A percentile compares a stretch with the other conserved stretches of the same genome.
Evolutionary conservation across 2,888 invertebrate species (phyloP).

Genomic region (Galerucella pusilla): DNA sequence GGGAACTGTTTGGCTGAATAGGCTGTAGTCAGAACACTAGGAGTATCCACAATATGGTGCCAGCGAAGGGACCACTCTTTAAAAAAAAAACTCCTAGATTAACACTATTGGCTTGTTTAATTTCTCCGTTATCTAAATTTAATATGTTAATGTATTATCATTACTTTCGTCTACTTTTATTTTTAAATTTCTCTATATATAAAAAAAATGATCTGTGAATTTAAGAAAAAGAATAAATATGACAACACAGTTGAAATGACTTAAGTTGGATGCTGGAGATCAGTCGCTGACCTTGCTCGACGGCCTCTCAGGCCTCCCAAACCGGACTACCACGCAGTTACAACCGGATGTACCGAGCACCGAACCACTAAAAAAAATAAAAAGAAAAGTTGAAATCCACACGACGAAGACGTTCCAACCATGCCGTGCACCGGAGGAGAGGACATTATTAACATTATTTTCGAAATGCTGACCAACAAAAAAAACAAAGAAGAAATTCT

Average conservation of each 20-base stretch:
- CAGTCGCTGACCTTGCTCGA: slow-evolving; percentile 67
- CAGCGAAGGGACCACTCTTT: too few relatives aligned
- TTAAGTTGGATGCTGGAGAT: slow-evolving; percentile 57
- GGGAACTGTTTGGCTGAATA: too few relatives aligned
- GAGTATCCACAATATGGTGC: too few relatives aligned
- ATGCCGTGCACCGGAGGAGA: slow-evolving; percentile 16
- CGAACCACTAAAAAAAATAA: slow-evolving; percentile 53
- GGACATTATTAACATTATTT: slow-evolving; percentile 33
- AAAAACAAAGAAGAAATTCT: slow-evolving; percentile 21
- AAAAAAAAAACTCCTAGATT: too few relatives aligned
- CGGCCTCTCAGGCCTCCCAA: slow-evolving; percentile 54
- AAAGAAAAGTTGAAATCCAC: slow-evolving; percentile 31
- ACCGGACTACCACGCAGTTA: slow-evolving; percentile 54
- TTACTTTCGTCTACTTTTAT: too few relatives aligned
- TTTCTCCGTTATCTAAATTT: too few relatives aligned
- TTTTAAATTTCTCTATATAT: not conserved
- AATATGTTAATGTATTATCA: too few relatives aligned
- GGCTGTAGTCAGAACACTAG: too few relatives aligned
- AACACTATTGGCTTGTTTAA: too few relatives aligned
- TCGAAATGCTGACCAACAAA: slow-evolving; percentile 26
- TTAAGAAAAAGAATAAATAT: not conserved
- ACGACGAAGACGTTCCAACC: slow-evolving; percentile 29
- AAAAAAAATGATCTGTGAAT: not conserved
- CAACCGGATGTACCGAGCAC: slow-evolving; percentile 61
- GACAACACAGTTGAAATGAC: slow-evolving; percentile 37